Evolutionary conservation across 2,113 vertebrate genomes (phyloP), one percentile per base, ranked within the genome.

Genomic region (Pithys albifrons): DNA sequence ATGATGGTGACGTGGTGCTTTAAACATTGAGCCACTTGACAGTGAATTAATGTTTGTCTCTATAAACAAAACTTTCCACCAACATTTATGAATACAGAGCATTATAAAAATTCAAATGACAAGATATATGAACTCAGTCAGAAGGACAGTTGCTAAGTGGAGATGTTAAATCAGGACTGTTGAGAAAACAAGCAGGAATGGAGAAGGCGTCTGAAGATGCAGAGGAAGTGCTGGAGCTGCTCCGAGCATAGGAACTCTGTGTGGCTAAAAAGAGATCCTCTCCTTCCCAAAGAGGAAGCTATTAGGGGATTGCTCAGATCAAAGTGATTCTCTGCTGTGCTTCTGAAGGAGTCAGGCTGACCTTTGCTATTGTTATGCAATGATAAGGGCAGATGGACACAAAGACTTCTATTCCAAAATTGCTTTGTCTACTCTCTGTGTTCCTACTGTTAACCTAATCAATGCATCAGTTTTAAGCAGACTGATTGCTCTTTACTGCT

Each of bases 161-260:
- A 54, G 54, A 67, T 93, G 65, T 88, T 77, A 76, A 46, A 64
- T 80, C 57, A 70, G 64, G 62, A 28, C 64, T 51, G 59, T 19
- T 41, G 71, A 65, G 82, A 93, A 96, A 93, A 88, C 51, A 79
- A 51, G 45, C 64, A 88, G 78, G 33, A 90, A 9, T 29, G 29
- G 71, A 72, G 89, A 64, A 86, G 64, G 76, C 27, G 27, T 48
- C 55, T 91, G 75, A 80, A 86, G 82, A 64, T 85, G 75, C 85
- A 92, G 95, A 88, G 91, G 91, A 95, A 95, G 86, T 86, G 76
- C 93, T 87, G 93, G 86, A 95, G 65, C 76, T 86, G 55, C 67
- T 89, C 76, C 9, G 45, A 92, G 92, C 91, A 79, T 82, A 79
- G 91, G 82, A 94, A 3, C 82, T 86, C 88, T 45, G 67, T 54